phyloP scores from a whole-genome alignment of 1,140 invertebrate genomes.

The Coelopa frigida region DNA sequence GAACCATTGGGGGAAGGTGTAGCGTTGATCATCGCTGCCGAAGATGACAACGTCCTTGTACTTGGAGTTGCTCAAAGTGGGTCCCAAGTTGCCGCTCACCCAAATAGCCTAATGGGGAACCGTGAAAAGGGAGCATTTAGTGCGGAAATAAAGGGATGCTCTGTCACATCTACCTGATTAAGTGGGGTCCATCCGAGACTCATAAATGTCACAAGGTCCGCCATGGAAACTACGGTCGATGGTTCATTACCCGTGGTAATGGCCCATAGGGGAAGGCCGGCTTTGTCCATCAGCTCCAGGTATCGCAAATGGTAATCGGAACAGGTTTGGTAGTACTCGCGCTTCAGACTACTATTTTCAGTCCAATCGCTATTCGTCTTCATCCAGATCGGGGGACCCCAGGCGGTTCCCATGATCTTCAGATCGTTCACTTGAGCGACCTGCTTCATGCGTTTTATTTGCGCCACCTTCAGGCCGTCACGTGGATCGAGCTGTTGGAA shows the following conservation, averaged over 20 bases:
- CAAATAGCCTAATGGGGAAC: conserved; percentile 58
- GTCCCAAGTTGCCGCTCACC: conserved; percentile 61
- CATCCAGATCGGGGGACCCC: conserved; percentile 91
- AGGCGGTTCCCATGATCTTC: conserved; percentile 62
- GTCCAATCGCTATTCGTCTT: conserved; percentile 67
- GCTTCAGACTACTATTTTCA: conserved; percentile 53
- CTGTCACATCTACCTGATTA: conserved; percentile 32
- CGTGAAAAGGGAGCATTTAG: too few relatives aligned
- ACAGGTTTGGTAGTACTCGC: conserved; percentile 67
- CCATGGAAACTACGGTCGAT: conserved; percentile 49
- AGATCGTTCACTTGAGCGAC: conserved; percentile 28
- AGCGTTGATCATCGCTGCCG: conserved; percentile 65
- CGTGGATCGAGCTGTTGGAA: conserved; percentile 48
- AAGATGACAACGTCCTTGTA: conserved; percentile 56
- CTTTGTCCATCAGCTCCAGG: conserved; percentile 35
- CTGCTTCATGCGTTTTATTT: conserved; percentile 30
- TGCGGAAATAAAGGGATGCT: too few relatives aligned
- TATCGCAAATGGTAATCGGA: conserved; percentile 73
- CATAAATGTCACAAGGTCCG: conserved; percentile 60
- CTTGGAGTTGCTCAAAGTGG: conserved; percentile 53
- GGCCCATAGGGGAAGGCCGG: conserved; percentile 54
- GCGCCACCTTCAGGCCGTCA: conserved; percentile 24
- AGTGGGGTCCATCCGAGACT: conserved; percentile 66
- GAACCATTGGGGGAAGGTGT: conserved; percentile 56
- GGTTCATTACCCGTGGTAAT: conserved; percentile 64